Evolutionary conservation across 2,797 vertebrate species (phyloP), one percentile per base, ranked within the genome.

Genomic region (Alcedo atthis): DNA sequence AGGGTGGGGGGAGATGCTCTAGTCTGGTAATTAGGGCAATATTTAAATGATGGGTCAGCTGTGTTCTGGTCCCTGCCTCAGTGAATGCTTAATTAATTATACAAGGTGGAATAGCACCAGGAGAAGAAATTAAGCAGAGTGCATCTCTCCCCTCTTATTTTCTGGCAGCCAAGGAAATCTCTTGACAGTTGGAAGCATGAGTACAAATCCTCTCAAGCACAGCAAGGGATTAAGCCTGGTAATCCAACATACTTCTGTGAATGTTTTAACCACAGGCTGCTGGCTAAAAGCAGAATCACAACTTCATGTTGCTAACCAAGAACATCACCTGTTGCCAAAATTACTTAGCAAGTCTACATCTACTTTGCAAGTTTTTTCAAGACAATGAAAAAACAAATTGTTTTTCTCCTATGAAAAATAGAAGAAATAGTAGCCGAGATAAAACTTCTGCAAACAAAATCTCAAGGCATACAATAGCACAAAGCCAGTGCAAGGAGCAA

Each of bases 201-300:
- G 16, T 64, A 90, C 71, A 91, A 94, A 92, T 90, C 64, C 61
- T 61, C 81, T 95, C 81, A 92, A 90, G 70, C n/a, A 82, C 77
- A 26, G 42, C 57, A 82, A 81, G 61, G 48, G 88, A 93, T 95
- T 94, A 95, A 85, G 49, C 7, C 54, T 70, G 24, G 53, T 82
- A 93, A 95, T 95, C 75, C n/a, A 15, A 87, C 37, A 57, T 24
- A 67, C 78, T 86, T 70, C 45, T 77, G 40, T 53, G 78, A 91
- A 86, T 49, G 75, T 63, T 87, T 87, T 84, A 91, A 58, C 73
- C 58, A 62, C 69, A 68, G 35, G 33, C 63, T 81, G 26, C 67
- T 61, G n/a, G 28, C 75, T 91, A 67, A 61, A 86, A 88, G 59
- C n/a, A 63, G 81, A 53, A 88, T 40, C 42, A 42, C 0, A 0